phyloP scores from a whole-genome alignment of 2,113 vertebrate genomes.

The Sinosuthora webbiana region DNA sequence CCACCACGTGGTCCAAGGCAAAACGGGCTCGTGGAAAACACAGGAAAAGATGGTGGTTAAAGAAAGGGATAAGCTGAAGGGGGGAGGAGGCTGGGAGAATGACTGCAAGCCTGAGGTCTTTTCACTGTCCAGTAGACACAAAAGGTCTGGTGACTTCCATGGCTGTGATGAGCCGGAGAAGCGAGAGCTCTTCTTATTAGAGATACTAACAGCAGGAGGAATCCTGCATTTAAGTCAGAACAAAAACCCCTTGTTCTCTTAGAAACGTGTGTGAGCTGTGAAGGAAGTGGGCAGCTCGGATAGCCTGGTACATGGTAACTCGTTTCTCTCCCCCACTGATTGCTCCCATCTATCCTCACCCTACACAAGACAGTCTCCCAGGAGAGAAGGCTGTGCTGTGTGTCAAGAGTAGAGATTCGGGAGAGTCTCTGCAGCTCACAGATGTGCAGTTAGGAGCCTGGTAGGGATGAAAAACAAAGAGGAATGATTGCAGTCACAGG shows the following conservation, averaged over 20 bases:
- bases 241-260: background rate
- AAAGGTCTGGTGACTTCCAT: background rate
- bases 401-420: rapidly evolving
- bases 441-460: background rate
- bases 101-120: background rate
- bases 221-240: background rate
- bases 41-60: background rate
- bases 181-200: background rate
- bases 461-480: background rate
- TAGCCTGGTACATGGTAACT: background rate
- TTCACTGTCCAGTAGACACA: background rate
- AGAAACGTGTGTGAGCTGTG: background rate
- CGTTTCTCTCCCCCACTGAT: background rate
- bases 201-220: background rate
- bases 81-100: background rate
- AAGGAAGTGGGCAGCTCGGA: background rate
- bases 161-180: background rate
- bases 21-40: background rate
- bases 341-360: background rate
- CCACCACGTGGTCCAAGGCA: slow-evolving; percentile 34
- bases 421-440: background rate
- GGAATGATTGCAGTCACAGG: background rate
- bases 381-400: background rate
- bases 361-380: rapidly evolving
- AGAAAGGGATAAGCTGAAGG: background rate